A percentile compares a stretch with the other conserved stretches of the same genome.
phyloP scores from a whole-genome alignment of 2,888 invertebrate genomes.

The Chrysotoxum bicinctum region DNA sequence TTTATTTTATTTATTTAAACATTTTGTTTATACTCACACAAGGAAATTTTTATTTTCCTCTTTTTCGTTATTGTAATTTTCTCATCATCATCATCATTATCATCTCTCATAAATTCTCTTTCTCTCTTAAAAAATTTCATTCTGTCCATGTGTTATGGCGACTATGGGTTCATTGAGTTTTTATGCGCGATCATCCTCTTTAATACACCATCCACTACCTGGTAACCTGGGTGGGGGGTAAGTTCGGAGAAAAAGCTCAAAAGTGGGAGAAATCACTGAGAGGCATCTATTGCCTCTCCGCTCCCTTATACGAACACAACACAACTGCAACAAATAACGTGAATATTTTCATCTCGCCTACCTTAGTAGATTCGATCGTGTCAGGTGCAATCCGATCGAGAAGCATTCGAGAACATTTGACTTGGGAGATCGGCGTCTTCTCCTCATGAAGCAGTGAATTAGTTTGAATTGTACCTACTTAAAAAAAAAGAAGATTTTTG shows the following conservation, averaged over 20 bases:
- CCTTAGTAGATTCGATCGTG: slow-evolving; percentile 49
- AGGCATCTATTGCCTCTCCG: slow-evolving; percentile 68
- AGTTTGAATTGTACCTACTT: background rate
- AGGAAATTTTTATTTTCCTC: slow-evolving; percentile 2
- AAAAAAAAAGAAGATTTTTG: slow-evolving; percentile 19
- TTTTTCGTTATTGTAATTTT: slow-evolving; percentile 7
- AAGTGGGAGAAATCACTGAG: slow-evolving; percentile 63
- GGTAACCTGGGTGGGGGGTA: background rate
- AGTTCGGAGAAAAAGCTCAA: slow-evolving; percentile 63
- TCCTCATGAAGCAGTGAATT: background rate
- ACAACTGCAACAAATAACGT: slow-evolving; percentile 40
- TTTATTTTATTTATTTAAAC: slow-evolving; percentile 43
- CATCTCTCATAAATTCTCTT: slow-evolving; percentile 28
- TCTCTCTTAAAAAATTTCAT: slow-evolving; percentile 65
- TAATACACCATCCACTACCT: slow-evolving; percentile 4
- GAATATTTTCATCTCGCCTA: slow-evolving; percentile 42
- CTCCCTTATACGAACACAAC: slow-evolving; percentile 1
- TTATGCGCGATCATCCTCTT: slow-evolving; percentile 27
- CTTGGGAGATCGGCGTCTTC: slow-evolving; percentile 14
- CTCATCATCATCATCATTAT: slow-evolving; percentile 5
- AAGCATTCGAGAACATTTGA: slow-evolving; percentile 63
- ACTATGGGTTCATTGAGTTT: slow-evolving; percentile 51
- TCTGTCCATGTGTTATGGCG: slow-evolving; percentile 15
- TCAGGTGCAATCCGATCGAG: slow-evolving; percentile 68
- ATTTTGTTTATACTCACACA: slow-evolving; percentile 58